Evolutionary conservation across 2,113 vertebrate species (phyloP).

Genomic region (Mus musculus): GRCm39 chr13:56564501-56565000

Average conservation of each 20-base stretch:
- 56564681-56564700: not conserved
- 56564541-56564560: not conserved
- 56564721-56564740: not conserved
- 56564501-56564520: not conserved
- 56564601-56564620: not conserved
- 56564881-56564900: no score
- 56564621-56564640: not conserved
- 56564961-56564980: no score
- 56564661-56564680: not conserved
- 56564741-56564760: not conserved
- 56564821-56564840: not conserved
- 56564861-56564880: no score
- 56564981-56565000: no score
- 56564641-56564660: not conserved
- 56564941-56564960: not conserved
- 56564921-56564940: not conserved
- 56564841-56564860: fast-evolving
- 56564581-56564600: not conserved
- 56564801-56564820: not conserved
- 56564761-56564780: not conserved
- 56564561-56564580: not conserved
- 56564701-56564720: not conserved
- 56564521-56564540: not conserved
- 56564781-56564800: not conserved
- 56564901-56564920: not conserved